Percentiles rank a stretch among this genome's conserved stretches.
phyloP scores from a whole-genome alignment of 2,797 vertebrate species.

The Staurois parvus region DNA sequence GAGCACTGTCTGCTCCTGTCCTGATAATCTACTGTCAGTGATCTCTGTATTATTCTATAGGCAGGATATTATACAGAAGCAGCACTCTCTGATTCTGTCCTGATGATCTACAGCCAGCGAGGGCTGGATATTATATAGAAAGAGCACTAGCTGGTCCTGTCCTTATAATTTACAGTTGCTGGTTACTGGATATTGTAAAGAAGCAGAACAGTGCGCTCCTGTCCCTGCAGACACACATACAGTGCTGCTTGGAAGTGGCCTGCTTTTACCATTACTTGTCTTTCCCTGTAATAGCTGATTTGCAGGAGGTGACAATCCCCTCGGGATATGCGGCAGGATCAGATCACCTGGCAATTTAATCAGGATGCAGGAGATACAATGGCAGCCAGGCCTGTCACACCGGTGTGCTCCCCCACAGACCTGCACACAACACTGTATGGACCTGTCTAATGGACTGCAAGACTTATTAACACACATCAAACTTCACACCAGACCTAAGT shows the following conservation, averaged over 20 bases:
- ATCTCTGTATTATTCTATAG: too few species aligned
- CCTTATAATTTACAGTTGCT: background rate
- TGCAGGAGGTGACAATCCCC: conserved; percentile 16
- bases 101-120: conserved; percentile 2
- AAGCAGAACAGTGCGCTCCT: background rate
- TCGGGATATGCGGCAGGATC: conserved; percentile 29
- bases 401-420: background rate
- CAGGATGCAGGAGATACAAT: conserved; percentile 16
- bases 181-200: background rate
- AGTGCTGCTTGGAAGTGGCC: too few species aligned
- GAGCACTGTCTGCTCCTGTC: background rate
- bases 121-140: background rate
- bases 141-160: background rate
- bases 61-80: background rate
- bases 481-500: background rate
- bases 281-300: conserved; percentile 14
- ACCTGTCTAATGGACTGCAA: background rate
- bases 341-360: conserved; percentile 36
- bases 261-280: background rate
- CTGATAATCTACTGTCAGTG: background rate
- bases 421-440: background rate
- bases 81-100: background rate
- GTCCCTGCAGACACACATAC: too few species aligned
- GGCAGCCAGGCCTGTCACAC: background rate
- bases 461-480: background rate